These are phyloP conservation scores for Syrista parreyssii DNA, from an alignment of 2,888 invertebrate genomes.

Conservation along the genomic window DNA sequence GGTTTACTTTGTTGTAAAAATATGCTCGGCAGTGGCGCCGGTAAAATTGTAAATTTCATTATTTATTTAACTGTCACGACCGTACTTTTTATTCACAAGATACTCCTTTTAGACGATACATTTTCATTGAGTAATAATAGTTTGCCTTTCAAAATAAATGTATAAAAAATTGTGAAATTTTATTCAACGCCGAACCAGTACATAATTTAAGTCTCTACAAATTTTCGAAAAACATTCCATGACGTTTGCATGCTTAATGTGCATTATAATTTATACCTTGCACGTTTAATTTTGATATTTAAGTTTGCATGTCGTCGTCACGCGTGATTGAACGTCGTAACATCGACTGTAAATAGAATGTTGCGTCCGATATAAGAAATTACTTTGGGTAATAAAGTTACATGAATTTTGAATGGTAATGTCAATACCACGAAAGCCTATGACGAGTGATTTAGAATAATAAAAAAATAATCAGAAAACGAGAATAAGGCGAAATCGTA, in stretches of 20 bases:
- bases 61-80: background rate
- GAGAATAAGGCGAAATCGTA: background rate
- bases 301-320: too few species aligned
- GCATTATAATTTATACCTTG: background rate
- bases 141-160: background rate
- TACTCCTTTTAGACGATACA: background rate
- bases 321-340: background rate
- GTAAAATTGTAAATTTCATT: background rate
- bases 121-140: background rate
- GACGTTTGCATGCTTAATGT: background rate
- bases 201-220: background rate
- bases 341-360: background rate
- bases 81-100: background rate
- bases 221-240: background rate
- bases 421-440: background rate
- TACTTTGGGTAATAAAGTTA: background rate
- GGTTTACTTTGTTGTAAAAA: background rate
- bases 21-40: background rate
- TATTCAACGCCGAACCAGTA: background rate
- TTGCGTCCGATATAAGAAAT: background rate
- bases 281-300: too few species aligned
- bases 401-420: background rate
- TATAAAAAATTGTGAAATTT: background rate
- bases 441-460: background rate
- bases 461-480: background rate